Evolutionary conservation across 2,888 invertebrate species (phyloP).

Genomic region (Agonopterix subpropinquella): DNA sequence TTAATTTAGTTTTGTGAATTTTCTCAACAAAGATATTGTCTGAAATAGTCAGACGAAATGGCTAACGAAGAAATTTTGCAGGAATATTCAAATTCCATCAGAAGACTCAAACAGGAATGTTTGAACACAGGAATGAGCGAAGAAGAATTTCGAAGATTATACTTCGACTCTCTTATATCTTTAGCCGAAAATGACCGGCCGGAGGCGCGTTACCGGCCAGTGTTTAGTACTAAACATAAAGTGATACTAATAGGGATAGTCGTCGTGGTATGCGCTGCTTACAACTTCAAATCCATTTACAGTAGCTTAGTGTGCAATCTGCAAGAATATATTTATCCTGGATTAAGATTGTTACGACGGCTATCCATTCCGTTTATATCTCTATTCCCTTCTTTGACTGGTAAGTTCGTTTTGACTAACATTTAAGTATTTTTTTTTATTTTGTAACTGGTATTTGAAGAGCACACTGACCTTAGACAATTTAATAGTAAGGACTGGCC

Average conservation of each 20-base stretch:
- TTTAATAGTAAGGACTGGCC: too few species aligned
- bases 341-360: slow-evolving; percentile 82
- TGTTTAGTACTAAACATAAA: background rate
- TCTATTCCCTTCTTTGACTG: slow-evolving; percentile 82
- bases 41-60: slow-evolving; percentile 8
- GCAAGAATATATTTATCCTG: slow-evolving; percentile 88
- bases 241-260: background rate
- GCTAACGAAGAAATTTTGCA: slow-evolving; percentile 28
- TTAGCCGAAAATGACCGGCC: slow-evolving; percentile 28
- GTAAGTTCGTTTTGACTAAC: slow-evolving; percentile 49
- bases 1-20: too few species aligned
- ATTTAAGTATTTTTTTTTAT: background rate
- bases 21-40: too few species aligned
- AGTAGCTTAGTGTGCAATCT: slow-evolving; percentile 81
- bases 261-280: slow-evolving; percentile 34
- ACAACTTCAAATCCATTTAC: slow-evolving; percentile 79
- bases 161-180: slow-evolving; percentile 57
- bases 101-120: slow-evolving; percentile 75
- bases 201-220: background rate
- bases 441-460: too few species aligned
- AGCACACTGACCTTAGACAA: too few species aligned
- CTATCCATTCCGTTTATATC: slow-evolving; percentile 85
- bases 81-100: slow-evolving; percentile 72
- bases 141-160: slow-evolving; percentile 77
- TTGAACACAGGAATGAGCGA: slow-evolving; percentile 76